Percentiles rank a stretch among this genome's conserved stretches.
Conservation (phyloP, 2,113 vertebrate species). For the Calonectris borealis region DNA sequence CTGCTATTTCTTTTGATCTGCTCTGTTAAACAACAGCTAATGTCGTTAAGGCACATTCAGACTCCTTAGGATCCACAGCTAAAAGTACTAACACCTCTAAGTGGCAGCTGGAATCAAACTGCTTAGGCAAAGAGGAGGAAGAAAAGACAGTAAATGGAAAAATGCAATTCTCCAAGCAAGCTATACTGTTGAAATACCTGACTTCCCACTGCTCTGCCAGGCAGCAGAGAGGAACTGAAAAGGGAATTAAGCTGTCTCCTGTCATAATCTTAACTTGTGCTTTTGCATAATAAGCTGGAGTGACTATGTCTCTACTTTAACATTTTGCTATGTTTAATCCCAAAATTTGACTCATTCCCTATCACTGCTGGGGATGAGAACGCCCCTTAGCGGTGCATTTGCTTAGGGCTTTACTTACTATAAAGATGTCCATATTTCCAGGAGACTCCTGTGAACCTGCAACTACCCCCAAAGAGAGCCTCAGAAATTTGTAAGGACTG, state of each 20-base stretch:
- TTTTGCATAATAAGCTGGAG: neutral
- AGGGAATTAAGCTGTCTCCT: neutral
- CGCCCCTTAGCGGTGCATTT: neutral
- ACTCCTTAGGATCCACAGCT: neutral
- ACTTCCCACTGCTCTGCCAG: neutral
- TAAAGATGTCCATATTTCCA: neutral
- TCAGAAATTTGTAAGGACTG: neutral
- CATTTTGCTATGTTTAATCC: neutral
- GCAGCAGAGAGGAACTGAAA: neutral
- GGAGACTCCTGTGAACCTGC: neutral
- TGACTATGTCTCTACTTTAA: neutral
- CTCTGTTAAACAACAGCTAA: neutral
- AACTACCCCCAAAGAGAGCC: neutral
- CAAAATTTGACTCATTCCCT: neutral
- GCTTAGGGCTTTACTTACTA: neutral
- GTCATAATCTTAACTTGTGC: neutral
- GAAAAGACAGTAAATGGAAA: neutral
- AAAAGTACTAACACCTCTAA: neutral
- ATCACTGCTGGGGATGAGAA: neutral
- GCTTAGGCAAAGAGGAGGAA: neutral
- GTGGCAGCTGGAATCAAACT: neutral
- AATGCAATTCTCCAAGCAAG: neutral
- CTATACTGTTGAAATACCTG: neutral
- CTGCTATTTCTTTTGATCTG: neutral
- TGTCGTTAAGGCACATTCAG: neutral